Percentiles rank a stretch among this genome's conserved stretches.
These are phyloP conservation scores for Chymomyza caudatula DNA, from an alignment of 2,888 invertebrate genomes.

Conservation along the genomic window DNA sequence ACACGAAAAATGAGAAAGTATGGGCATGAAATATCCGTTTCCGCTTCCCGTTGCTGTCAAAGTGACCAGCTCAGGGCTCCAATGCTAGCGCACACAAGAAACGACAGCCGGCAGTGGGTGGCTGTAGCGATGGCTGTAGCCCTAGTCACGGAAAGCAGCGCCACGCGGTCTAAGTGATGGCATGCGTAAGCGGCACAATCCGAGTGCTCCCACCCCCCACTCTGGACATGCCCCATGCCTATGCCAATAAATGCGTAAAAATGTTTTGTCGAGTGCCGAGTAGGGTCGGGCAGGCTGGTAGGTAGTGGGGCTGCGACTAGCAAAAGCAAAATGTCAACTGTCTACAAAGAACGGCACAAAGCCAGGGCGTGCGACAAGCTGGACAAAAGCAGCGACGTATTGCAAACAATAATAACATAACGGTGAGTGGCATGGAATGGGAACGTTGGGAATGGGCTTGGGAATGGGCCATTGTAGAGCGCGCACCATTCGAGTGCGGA, in stretches of 20 bases:
- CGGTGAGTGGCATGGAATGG: slow-evolving; percentile 8
- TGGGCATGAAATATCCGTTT: slow-evolving; percentile 71
- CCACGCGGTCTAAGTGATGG: neutral
- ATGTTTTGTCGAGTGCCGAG: slow-evolving; percentile 42
- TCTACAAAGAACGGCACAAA: slow-evolving; percentile 2
- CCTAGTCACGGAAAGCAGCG: neutral
- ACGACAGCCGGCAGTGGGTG: too few relatives aligned
- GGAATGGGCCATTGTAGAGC: slow-evolving; percentile 49
- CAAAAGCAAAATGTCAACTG: slow-evolving; percentile 11
- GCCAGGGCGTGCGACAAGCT: slow-evolving; percentile 49
- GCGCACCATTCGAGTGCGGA: slow-evolving; percentile 68
- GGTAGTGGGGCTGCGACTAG: too few relatives aligned
- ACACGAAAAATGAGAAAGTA: slow-evolving; percentile 69
- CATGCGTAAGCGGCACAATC: slow-evolving; percentile 5
- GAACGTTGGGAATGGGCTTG: slow-evolving; percentile 14
- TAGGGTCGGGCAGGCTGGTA: neutral
- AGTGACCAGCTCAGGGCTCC: slow-evolving; percentile 32
- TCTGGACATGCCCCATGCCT: slow-evolving; percentile 19
- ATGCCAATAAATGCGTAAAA: slow-evolving; percentile 55
- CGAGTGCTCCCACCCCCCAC: neutral
- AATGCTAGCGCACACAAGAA: too few relatives aligned
- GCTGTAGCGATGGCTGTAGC: too few relatives aligned
- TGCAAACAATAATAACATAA: neutral
- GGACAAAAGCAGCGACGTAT: slow-evolving; percentile 49
- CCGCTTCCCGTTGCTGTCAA: slow-evolving; percentile 66